phyloP scores from a whole-genome alignment of 2,113 vertebrate genomes.

The Pachycephala philippinensis region DNA sequence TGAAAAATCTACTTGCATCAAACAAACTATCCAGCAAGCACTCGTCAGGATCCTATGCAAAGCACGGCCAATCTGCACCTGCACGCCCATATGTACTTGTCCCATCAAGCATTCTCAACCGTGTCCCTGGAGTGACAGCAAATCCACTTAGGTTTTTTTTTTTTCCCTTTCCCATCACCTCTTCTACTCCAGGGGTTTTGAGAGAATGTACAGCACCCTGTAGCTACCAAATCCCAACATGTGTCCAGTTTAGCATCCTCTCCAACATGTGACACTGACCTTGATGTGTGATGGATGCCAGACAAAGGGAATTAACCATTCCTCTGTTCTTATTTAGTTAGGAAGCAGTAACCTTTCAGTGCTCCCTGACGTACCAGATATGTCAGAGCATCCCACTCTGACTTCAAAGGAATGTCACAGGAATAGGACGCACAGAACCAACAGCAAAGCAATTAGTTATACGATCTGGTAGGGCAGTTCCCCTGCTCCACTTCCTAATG shows the following conservation, averaged over 20 bases:
- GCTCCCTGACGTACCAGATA: slow-evolving; percentile 52
- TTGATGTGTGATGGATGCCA: slow-evolving; percentile 35
- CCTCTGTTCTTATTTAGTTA: slow-evolving; percentile 40
- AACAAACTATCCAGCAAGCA: background rate
- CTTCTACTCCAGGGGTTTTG: background rate
- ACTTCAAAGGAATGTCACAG: slow-evolving; percentile 56
- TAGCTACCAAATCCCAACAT: background rate
- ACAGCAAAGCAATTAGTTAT: slow-evolving; percentile 43
- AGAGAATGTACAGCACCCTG: background rate
- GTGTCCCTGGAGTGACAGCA: background rate
- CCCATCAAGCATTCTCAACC: background rate
- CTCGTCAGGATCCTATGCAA: background rate
- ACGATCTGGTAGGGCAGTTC: background rate
- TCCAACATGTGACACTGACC: background rate
- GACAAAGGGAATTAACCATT: slow-evolving; percentile 33
- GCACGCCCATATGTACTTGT: background rate
- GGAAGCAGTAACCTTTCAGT: slow-evolving; percentile 53
- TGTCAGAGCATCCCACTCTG: slow-evolving; percentile 32
- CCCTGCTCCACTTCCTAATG: slow-evolving; percentile 11
- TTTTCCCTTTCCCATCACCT: background rate
- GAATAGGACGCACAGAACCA: slow-evolving; percentile 47
- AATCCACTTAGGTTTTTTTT: background rate
- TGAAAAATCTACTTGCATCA: slow-evolving; percentile 7
- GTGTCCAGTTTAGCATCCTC: background rate
- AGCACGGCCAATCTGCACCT: background rate